Conservation (phyloP, 2,113 vertebrate genomes). For the Tor tambroides region DNA sequence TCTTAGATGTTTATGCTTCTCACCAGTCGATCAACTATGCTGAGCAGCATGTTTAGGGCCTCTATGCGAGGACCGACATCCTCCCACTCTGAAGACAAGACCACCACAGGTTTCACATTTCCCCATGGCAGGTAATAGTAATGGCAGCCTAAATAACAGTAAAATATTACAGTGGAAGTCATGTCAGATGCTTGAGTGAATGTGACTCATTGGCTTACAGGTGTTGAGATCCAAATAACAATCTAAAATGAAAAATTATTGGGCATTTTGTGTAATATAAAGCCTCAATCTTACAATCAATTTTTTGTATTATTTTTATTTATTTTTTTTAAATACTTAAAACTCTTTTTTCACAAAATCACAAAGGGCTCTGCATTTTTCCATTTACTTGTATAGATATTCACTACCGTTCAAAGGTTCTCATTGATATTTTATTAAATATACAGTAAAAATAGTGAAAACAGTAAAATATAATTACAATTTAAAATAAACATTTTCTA, state of each 20-base stretch:
- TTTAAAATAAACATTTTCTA: too few relatives aligned
- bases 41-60: conserved; percentile 85
- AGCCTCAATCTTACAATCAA: background rate
- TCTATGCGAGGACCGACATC: conserved; percentile 85
- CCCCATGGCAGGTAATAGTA: conserved; percentile 97
- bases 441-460: background rate
- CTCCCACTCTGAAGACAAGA: conserved; percentile 94
- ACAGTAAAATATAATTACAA: too few relatives aligned
- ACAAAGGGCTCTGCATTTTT: too few relatives aligned
- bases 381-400: too few relatives aligned
- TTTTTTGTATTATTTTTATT: too few relatives aligned
- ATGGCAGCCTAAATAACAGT: conserved; percentile 82
- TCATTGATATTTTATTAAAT: background rate
- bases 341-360: too few relatives aligned
- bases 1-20: conserved; percentile 52
- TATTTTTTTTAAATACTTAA: too few relatives aligned
- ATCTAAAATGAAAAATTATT: background rate
- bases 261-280: background rate
- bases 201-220: background rate
- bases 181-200: conserved; percentile 25
- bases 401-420: background rate
- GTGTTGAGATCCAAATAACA: background rate
- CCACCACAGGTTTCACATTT: conserved; percentile 92
- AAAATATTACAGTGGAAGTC: conserved; percentile 11
- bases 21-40: conserved; percentile 79